Evolutionary conservation across 2,797 vertebrate genomes (phyloP).

Genomic region (Taeniopygia guttata): DNA sequence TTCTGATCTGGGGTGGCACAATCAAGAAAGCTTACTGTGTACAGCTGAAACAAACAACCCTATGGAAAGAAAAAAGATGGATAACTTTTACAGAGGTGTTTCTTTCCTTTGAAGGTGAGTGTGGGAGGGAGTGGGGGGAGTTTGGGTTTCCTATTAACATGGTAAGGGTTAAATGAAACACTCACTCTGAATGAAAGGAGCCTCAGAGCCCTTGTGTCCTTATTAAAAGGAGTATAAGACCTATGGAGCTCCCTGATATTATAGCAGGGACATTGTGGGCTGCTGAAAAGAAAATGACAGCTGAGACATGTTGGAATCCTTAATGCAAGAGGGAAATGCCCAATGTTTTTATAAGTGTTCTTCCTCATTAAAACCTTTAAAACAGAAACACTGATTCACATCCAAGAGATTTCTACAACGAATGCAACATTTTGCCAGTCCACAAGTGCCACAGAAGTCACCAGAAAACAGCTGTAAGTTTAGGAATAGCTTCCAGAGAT

Average conservation of each 20-base stretch:
- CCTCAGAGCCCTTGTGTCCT: neutral
- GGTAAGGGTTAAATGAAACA: neutral
- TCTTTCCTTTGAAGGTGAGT: neutral
- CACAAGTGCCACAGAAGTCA: neutral
- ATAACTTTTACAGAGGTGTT: neutral
- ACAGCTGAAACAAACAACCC: neutral
- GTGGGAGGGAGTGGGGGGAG: accelerated
- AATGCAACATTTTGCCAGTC: neutral
- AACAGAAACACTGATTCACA: constrained; percentile 35
- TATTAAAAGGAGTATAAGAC: neutral
- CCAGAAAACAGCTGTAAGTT: neutral
- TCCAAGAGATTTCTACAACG: neutral
- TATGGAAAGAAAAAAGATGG: neutral
- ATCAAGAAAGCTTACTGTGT: neutral
- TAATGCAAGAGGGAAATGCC: constrained; percentile 19
- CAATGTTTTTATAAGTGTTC: constrained; percentile 1
- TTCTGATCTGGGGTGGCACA: neutral
- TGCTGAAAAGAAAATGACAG: constrained; percentile 63
- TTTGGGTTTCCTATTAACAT: neutral
- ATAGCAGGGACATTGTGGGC: neutral
- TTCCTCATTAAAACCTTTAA: neutral
- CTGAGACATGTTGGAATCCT: constrained; percentile 36
- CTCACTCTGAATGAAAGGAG: neutral
- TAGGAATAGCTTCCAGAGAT: neutral
- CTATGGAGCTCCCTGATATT: neutral